These are phyloP conservation scores for Spongia lamella DNA, from an alignment of 37 sponge, comb jelly and placozoan genomes.

Conservation along the genomic window DNA sequence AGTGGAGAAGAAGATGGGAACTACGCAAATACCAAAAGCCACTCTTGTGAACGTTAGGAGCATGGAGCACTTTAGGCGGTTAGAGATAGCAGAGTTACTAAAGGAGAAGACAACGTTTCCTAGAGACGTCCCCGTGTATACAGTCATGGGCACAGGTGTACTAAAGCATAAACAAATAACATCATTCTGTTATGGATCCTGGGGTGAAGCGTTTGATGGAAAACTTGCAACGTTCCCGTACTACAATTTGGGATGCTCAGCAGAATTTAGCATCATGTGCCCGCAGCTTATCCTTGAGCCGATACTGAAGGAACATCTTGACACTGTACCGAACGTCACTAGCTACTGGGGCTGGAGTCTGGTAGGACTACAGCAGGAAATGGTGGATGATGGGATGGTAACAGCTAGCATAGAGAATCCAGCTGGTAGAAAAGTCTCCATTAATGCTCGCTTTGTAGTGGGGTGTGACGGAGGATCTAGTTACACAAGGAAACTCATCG, in stretches of 20 bases:
- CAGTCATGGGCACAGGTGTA: not conserved
- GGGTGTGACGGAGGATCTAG: conserved; percentile 77
- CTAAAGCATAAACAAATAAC: conserved; percentile 1
- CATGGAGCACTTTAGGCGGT: conserved; percentile 73
- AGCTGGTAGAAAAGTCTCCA: not conserved
- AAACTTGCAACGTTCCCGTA: conserved; percentile 14
- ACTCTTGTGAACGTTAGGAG: conserved; percentile 36
- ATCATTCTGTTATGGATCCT: conserved; percentile 29
- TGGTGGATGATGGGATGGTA: conserved; percentile 34
- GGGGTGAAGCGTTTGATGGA: conserved; percentile 58
- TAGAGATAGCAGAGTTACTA: conserved; percentile 50
- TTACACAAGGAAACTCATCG: conserved; percentile 41
- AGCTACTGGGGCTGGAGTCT: conserved; percentile 55
- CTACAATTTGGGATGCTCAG: conserved; percentile 24
- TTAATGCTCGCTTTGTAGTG: conserved; percentile 50
- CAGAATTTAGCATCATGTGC: conserved; percentile 16
- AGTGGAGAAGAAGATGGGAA: conserved; percentile 49
- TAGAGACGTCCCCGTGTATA: conserved; percentile 19
- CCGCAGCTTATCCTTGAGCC: conserved; percentile 68
- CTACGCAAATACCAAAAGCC: conserved; percentile 55
- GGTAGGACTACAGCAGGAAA: conserved; percentile 38
- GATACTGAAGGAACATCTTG: conserved; percentile 48
- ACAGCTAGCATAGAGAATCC: not conserved
- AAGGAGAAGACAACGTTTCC: conserved; percentile 42
- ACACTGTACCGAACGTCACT: conserved; percentile 10